Percentiles rank a stretch among this genome's conserved stretches.
Conservation (phyloP, 2,797 vertebrate species). For the Zenarchopterus dispar region DNA sequence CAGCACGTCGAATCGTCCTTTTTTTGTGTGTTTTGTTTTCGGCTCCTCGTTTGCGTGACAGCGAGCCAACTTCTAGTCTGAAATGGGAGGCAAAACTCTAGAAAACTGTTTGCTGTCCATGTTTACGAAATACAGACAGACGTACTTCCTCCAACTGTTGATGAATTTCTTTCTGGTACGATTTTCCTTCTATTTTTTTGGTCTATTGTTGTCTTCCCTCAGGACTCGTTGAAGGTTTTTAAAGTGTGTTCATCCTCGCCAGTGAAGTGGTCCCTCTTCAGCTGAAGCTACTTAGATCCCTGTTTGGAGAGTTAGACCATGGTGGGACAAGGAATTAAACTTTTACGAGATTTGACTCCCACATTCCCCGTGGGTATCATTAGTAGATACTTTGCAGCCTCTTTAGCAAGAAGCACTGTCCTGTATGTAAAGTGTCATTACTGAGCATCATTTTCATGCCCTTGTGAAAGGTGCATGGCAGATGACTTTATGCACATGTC, state of each 20-base stretch:
- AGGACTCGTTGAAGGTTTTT: neutral
- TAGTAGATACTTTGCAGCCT: neutral
- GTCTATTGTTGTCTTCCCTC: slow-evolving; percentile 4
- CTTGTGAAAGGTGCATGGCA: neutral
- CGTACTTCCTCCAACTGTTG: too few species aligned
- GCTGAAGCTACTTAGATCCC: neutral
- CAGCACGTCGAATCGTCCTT: too few species aligned
- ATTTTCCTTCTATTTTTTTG: too few species aligned
- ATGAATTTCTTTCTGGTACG: too few species aligned
- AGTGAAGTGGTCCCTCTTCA: neutral
- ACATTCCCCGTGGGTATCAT: neutral
- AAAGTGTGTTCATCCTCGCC: neutral
- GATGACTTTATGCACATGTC: neutral
- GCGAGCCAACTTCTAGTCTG: too few species aligned
- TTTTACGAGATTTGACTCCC: neutral
- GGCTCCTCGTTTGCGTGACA: too few species aligned
- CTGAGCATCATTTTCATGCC: neutral
- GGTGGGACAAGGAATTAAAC: too few species aligned
- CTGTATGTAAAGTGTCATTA: neutral
- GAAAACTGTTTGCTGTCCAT: too few species aligned
- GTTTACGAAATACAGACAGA: too few species aligned
- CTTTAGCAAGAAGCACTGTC: neutral
- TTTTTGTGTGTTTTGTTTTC: too few species aligned
- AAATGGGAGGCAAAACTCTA: too few species aligned
- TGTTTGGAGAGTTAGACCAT: neutral